Percentiles rank a stretch among this genome's conserved stretches.
phyloP scores from a whole-genome alignment of 2,113 vertebrate species.

The Pelobates fuscus region DNA sequence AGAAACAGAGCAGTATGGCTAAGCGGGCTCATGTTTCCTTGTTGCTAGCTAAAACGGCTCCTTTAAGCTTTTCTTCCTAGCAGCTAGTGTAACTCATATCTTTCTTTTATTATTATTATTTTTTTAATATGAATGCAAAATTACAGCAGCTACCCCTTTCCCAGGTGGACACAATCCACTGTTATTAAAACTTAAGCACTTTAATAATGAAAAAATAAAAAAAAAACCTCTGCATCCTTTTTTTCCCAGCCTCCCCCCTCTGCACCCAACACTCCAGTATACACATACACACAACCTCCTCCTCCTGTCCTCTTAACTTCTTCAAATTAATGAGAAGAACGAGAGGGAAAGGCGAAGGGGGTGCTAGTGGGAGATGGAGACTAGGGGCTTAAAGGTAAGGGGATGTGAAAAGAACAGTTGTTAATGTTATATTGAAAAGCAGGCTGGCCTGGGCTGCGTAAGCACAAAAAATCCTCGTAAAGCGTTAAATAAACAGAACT shows the following conservation, averaged over 20 bases:
- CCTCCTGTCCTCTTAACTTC: constrained; percentile 77
- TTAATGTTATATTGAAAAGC: constrained; percentile 90
- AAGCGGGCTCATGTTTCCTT: not conserved
- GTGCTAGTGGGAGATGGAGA: not conserved
- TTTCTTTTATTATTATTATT: constrained; percentile 42
- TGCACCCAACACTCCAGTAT: not conserved
- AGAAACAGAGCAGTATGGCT: too few species aligned
- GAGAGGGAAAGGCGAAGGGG: constrained; percentile 49
- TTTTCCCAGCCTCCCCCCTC: constrained; percentile 73
- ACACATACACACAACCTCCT: not conserved
- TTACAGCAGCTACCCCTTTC: constrained; percentile 78
- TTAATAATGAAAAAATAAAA: constrained; percentile 86
- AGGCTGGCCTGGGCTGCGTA: constrained; percentile 80
- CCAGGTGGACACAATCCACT: constrained; percentile 81
- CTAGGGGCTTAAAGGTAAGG: constrained; percentile 1
- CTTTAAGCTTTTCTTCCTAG: constrained; percentile 68
- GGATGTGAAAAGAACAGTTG: constrained; percentile 74
- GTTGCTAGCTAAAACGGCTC: not conserved
- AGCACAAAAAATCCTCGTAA: constrained; percentile 89
- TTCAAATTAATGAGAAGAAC: constrained; percentile 94
- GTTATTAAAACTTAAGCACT: constrained; percentile 93
- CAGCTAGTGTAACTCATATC: constrained; percentile 59
- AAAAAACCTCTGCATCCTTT: constrained; percentile 34
- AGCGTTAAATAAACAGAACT: constrained; percentile 97
- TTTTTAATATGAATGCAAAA: constrained; percentile 83